phyloP scores from a whole-genome alignment of 2,113 vertebrate genomes.

The Heterochromis multidens region DNA sequence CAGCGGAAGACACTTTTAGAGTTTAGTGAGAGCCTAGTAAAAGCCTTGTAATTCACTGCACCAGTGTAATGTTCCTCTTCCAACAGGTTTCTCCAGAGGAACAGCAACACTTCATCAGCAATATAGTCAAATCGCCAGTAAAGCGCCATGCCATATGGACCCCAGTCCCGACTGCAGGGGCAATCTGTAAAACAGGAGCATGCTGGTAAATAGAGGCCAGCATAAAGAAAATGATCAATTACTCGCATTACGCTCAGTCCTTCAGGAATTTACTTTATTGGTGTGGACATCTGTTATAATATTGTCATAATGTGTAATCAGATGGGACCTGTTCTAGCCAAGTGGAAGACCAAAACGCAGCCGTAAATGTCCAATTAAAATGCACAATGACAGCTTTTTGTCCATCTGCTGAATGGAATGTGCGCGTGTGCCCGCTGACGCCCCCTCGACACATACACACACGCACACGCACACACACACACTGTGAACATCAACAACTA shows the following conservation, averaged over 20 bases:
- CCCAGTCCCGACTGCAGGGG: conserved; percentile 88
- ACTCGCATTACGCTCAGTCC: conserved; percentile 94
- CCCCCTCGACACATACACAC: neutral
- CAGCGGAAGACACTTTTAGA: conserved; percentile 64
- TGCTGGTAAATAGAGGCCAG: conserved; percentile 89
- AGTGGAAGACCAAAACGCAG: conserved; percentile 91
- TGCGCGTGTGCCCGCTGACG: conserved; percentile 26
- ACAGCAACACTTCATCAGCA: conserved; percentile 81
- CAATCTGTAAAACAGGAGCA: conserved; percentile 92
- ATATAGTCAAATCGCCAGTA: conserved; percentile 81
- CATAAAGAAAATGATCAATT: conserved; percentile 97
- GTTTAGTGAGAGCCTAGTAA: conserved; percentile 51
- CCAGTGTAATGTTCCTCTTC: conserved; percentile 55
- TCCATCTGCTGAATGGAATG: conserved; percentile 90
- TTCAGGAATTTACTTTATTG: conserved; percentile 99
- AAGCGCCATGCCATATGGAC: conserved; percentile 91
- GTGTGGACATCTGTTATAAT: conserved; percentile 99
- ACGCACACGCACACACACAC: neutral
- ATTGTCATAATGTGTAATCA: conserved; percentile 99
- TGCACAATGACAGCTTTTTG: conserved; percentile 92
- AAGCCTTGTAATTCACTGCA: conserved; percentile 43
- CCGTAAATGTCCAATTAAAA: conserved; percentile 96
- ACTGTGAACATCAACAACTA: neutral
- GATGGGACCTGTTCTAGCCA: conserved; percentile 90
- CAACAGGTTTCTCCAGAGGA: conserved; percentile 89